phyloP scores from a whole-genome alignment of 1,140 invertebrate genomes.

The Formica selysi region DNA sequence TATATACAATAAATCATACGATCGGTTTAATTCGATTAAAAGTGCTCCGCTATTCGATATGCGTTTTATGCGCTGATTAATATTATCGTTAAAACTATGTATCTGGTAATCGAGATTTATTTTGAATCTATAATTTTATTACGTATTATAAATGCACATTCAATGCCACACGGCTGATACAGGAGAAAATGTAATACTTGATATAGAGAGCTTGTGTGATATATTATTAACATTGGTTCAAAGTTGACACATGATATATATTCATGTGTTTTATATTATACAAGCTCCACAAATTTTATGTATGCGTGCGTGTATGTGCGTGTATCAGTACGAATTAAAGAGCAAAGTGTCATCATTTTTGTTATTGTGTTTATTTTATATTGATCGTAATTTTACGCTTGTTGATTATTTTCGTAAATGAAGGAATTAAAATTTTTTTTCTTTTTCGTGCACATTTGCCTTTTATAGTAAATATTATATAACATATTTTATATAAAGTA shows the following conservation, averaged over 20 bases:
- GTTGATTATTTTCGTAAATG: not conserved
- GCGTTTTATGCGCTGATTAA: not conserved
- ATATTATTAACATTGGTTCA: not conserved
- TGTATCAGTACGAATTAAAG: not conserved
- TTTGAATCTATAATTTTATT: conserved; percentile 35
- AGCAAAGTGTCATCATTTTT: not conserved
- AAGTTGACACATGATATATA: not conserved
- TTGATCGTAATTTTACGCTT: not conserved
- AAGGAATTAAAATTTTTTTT: not conserved
- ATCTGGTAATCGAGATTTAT: conserved; percentile 10
- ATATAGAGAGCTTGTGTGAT: not conserved
- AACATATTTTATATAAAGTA: not conserved
- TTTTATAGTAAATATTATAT: not conserved
- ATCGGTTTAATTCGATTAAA: conserved; percentile 19
- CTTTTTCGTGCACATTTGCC: not conserved
- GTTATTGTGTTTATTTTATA: not conserved
- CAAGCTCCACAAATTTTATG: not conserved
- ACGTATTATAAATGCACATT: not conserved
- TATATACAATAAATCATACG: not conserved
- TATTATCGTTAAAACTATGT: conserved; percentile 13
- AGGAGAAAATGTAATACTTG: not conserved
- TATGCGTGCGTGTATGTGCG: too few species aligned
- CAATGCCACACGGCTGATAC: not conserved
- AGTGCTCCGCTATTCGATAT: not conserved
- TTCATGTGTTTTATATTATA: not conserved